phyloP scores from a whole-genome alignment of 2,888 invertebrate species.

The Meganola albula region DNA sequence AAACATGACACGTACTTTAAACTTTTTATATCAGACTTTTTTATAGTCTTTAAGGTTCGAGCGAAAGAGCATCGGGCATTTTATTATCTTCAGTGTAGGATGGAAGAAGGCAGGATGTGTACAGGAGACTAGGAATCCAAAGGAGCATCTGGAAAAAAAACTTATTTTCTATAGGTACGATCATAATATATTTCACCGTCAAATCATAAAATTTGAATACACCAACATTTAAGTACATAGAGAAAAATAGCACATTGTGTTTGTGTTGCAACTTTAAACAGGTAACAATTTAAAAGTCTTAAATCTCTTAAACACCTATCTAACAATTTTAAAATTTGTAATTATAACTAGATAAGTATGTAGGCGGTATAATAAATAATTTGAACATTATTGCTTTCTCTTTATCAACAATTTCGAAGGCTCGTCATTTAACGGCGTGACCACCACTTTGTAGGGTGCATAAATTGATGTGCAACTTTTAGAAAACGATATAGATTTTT shows the following conservation, averaged over 20 bases:
- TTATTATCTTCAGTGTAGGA: conserved; percentile 11
- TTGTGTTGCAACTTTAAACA: conserved; percentile 30
- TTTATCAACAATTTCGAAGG: conserved; percentile 31
- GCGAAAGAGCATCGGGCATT: background rate
- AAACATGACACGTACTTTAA: too few species aligned
- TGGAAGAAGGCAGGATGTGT: conserved; percentile 1
- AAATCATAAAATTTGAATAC: conserved; percentile 47
- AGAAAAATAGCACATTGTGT: conserved; percentile 31
- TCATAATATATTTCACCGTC: conserved; percentile 17
- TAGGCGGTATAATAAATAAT: conserved; percentile 11
- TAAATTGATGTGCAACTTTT: conserved; percentile 65
- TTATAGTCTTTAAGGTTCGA: background rate
- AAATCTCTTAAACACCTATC: conserved; percentile 11
- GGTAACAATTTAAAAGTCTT: conserved; percentile 28
- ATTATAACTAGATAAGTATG: conserved; percentile 15
- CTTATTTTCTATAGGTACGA: conserved; percentile 27
- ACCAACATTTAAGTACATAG: conserved; percentile 41
- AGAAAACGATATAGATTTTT: conserved; percentile 56
- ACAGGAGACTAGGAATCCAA: too few species aligned
- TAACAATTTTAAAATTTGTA: conserved; percentile 17
- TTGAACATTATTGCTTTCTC: conserved; percentile 31
- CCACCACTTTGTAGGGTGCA: conserved; percentile 57
- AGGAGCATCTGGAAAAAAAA: conserved; percentile 17
- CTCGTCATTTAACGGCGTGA: conserved; percentile 55
- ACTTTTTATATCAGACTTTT: too few species aligned